Conservation (phyloP, 2,888 invertebrate genomes). For the Athalia cordata region DNA sequence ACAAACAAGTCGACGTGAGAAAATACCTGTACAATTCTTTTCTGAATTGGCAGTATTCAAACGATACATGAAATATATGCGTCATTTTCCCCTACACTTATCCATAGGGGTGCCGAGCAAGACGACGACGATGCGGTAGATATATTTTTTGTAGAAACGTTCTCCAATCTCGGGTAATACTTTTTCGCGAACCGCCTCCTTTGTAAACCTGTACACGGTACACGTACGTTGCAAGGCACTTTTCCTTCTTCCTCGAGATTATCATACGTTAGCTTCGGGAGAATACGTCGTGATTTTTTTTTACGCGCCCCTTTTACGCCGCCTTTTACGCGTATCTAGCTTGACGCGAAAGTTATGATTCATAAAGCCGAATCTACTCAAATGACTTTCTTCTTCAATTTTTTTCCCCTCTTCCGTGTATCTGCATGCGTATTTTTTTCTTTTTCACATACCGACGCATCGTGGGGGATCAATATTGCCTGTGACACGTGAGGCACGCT, state of each 20-base stretch:
- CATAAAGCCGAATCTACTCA: background rate
- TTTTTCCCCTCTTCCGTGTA: background rate
- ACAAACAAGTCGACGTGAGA: background rate
- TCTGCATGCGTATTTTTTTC: background rate
- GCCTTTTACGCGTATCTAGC: constrained; percentile 13
- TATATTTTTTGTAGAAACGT: background rate
- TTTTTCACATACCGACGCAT: background rate
- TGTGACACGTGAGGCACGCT: background rate
- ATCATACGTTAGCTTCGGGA: background rate
- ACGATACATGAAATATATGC: background rate
- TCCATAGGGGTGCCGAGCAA: too few relatives aligned
- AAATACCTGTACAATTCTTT: background rate
- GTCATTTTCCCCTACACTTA: background rate
- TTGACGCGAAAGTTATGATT: constrained; percentile 19
- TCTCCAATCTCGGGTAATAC: background rate
- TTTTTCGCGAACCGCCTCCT: background rate
- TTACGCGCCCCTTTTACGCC: constrained; percentile 18
- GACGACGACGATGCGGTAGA: background rate
- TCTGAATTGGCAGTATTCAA: background rate
- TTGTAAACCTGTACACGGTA: background rate
- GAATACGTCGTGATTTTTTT: constrained; percentile 7
- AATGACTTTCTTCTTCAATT: background rate
- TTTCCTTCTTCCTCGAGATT: background rate
- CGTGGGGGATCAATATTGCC: background rate
- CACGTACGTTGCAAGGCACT: background rate